Conservation (phyloP, 2,797 vertebrate species). For the Liasis olivaceus region DNA sequence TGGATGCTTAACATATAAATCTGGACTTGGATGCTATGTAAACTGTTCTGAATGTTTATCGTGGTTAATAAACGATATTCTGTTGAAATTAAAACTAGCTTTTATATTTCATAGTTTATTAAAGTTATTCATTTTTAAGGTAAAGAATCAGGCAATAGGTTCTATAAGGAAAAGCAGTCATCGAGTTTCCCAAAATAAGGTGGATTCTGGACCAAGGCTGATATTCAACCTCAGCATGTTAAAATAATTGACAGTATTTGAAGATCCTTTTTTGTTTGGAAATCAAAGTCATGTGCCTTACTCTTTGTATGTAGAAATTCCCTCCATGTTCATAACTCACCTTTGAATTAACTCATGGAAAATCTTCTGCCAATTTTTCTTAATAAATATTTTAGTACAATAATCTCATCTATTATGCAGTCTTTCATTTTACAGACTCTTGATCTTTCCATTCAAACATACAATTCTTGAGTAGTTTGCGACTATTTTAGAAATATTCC, state of each 20-base stretch:
- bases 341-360: constrained; percentile 43
- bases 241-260: not conserved
- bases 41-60: not conserved
- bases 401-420: constrained; percentile 65
- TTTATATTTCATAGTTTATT: not conserved
- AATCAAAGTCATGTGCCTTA: not conserved
- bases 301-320: constrained; percentile 40
- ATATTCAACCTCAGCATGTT: not conserved
- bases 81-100: too few relatives aligned
- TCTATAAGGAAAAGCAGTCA: not conserved
- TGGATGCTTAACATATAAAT: not conserved
- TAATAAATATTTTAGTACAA: constrained; percentile 48
- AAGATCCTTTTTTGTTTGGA: not conserved
- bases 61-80: too few relatives aligned
- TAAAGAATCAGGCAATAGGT: not conserved
- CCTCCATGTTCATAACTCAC: constrained; percentile 39
- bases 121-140: not conserved
- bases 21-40: not conserved
- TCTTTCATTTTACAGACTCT: constrained; percentile 75
- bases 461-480: constrained; percentile 53
- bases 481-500: constrained; percentile 57
- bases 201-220: not conserved
- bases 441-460: constrained; percentile 59
- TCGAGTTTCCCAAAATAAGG: constrained; percentile 18
- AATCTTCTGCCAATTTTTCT: constrained; percentile 42